These are phyloP conservation scores for Meloidogyne exigua DNA, from an alignment of 1,140 invertebrate genomes.

Conservation along the genomic window DNA sequence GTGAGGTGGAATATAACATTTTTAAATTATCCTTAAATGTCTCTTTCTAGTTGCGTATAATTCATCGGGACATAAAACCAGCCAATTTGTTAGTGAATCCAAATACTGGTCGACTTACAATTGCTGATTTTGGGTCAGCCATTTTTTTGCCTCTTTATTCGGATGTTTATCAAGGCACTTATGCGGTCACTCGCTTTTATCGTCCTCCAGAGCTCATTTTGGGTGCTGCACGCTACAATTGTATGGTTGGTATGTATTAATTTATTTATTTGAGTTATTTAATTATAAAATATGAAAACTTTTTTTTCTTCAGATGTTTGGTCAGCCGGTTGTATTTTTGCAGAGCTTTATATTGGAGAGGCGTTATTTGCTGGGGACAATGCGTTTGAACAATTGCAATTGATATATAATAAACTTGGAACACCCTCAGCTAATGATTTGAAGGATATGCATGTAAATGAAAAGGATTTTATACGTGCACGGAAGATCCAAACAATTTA, in stretches of 20 bases:
- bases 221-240: neutral
- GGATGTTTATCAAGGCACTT: neutral
- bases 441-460: neutral
- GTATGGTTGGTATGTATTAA: neutral
- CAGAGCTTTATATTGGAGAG: slow-evolving; percentile 68
- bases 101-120: neutral
- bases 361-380: slow-evolving; percentile 79
- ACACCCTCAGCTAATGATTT: slow-evolving; percentile 31
- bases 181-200: neutral
- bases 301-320: slow-evolving; percentile 90
- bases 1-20: neutral
- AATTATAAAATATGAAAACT: slow-evolving; percentile 69
- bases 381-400: slow-evolving; percentile 81
- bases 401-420: slow-evolving; percentile 72
- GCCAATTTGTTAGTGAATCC: neutral
- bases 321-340: slow-evolving; percentile 92
- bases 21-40: neutral
- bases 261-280: too few relatives aligned
- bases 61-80: neutral
- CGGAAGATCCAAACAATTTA: neutral
- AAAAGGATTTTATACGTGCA: neutral
- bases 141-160: neutral
- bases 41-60: neutral
- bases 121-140: neutral
- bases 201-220: neutral